Percentiles rank a stretch among this genome's conserved stretches.
These are phyloP conservation scores for Pogonognathellus flavescens DNA, from an alignment of 1,140 invertebrate genomes.

Conservation along the genomic window DNA sequence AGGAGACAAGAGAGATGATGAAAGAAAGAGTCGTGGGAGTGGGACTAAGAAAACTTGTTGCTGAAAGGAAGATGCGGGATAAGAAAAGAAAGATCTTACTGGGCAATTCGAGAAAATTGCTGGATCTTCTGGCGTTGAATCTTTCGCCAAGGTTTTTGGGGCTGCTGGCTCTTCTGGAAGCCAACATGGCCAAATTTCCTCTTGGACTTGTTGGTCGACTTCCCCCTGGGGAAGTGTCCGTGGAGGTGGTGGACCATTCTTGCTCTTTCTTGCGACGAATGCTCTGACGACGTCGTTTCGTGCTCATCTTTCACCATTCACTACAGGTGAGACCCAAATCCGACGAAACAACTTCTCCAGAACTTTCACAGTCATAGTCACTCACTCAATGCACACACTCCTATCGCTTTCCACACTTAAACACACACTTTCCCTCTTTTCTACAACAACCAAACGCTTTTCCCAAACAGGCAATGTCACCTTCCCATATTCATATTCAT, in stretches of 20 bases:
- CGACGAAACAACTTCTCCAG: too few species aligned
- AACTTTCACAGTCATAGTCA: too few species aligned
- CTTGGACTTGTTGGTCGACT: constrained; percentile 65
- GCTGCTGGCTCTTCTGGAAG: constrained; percentile 80
- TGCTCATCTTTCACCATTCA: constrained; percentile 21
- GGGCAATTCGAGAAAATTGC: constrained; percentile 88
- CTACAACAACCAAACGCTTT: too few species aligned
- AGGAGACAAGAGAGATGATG: too few species aligned
- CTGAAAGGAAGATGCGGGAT: not conserved
- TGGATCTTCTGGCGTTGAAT: constrained; percentile 75
- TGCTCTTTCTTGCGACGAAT: not conserved
- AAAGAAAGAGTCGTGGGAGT: too few species aligned
- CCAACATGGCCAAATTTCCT: constrained; percentile 77
- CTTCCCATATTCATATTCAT: too few species aligned
- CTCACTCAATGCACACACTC: too few species aligned
- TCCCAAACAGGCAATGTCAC: too few species aligned
- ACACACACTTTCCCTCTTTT: too few species aligned
- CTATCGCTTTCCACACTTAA: too few species aligned
- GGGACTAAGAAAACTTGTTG: constrained; percentile 30
- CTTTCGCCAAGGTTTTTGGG: constrained; percentile 73
- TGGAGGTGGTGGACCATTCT: constrained; percentile 35
- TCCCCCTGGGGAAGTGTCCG: constrained; percentile 25
- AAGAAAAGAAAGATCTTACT: constrained; percentile 72
- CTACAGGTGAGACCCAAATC: constrained; percentile 29
- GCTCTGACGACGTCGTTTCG: constrained; percentile 29